These are phyloP conservation scores for Myiagra hebetior DNA, from an alignment of 2,113 vertebrate species.

Conservation along the genomic window DNA sequence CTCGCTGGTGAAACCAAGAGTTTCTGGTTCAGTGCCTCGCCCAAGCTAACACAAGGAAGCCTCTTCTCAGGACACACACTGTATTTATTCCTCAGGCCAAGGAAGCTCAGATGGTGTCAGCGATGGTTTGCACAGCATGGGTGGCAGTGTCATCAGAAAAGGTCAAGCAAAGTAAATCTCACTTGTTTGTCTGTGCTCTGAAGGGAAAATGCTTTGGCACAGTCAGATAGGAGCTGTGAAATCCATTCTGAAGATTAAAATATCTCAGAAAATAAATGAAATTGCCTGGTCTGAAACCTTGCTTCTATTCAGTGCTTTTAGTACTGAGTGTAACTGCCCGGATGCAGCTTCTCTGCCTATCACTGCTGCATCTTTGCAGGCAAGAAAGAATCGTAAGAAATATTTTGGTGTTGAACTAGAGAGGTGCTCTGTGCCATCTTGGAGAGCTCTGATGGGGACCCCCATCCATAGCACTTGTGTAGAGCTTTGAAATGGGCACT, in stretches of 20 bases:
- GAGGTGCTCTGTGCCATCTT: background rate
- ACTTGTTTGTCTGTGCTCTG: conserved; percentile 53
- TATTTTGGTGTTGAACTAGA: background rate
- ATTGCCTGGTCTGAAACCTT: background rate
- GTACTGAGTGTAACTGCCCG: background rate
- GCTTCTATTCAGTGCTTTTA: background rate
- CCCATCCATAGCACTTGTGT: background rate
- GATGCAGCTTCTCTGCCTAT: background rate
- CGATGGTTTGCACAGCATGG: conserved; percentile 40
- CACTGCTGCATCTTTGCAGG: background rate
- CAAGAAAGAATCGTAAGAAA: background rate
- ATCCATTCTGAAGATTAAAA: conserved; percentile 56
- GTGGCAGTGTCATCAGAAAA: conserved; percentile 62
- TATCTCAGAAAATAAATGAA: background rate
- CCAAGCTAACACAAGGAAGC: background rate
- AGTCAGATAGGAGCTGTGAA: conserved; percentile 55
- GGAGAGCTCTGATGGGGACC: background rate
- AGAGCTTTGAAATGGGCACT: background rate
- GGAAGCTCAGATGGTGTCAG: conserved; percentile 2
- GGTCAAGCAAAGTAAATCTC: conserved; percentile 71
- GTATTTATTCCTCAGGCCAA: background rate
- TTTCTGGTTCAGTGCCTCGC: background rate
- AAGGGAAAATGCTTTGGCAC: conserved; percentile 64
- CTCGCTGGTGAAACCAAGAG: background rate
- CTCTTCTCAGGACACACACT: background rate